Percentiles rank a stretch among this genome's conserved stretches.
phyloP scores from a whole-genome alignment of 2,113 vertebrate genomes.

The Gallinago media region DNA sequence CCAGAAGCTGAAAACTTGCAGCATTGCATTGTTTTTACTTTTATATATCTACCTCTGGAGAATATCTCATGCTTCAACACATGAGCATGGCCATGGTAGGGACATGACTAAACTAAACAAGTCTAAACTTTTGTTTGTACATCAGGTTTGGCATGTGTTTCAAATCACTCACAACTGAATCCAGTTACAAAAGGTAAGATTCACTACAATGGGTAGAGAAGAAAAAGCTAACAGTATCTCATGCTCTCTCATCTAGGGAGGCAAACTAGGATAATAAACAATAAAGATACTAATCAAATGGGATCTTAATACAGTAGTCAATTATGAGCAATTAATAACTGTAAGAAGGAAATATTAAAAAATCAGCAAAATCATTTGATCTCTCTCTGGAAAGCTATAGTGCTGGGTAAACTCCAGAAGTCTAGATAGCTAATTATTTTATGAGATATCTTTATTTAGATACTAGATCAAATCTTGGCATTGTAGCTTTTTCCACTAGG shows the following conservation, averaged over 20 bases:
- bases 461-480: background rate
- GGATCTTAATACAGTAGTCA: background rate
- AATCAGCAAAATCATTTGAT: background rate
- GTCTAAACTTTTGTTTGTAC: background rate
- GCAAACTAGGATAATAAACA: background rate
- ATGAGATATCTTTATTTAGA: background rate
- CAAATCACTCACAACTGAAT: fast-evolving
- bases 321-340: background rate
- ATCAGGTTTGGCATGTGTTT: background rate
- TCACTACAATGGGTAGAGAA: background rate
- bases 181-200: background rate
- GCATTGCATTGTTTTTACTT: background rate
- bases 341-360: background rate
- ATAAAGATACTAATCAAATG: background rate
- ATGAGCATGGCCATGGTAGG: background rate
- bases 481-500: background rate
- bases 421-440: background rate
- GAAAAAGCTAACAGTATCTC: background rate
- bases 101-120: background rate
- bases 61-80: background rate
- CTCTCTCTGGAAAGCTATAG: background rate
- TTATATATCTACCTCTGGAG: background rate
- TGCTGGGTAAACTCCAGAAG: background rate
- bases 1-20: background rate
- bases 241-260: background rate